Evolutionary conservation across 2,888 invertebrate genomes (phyloP).

Genomic region (Leucoma salicis): DNA sequence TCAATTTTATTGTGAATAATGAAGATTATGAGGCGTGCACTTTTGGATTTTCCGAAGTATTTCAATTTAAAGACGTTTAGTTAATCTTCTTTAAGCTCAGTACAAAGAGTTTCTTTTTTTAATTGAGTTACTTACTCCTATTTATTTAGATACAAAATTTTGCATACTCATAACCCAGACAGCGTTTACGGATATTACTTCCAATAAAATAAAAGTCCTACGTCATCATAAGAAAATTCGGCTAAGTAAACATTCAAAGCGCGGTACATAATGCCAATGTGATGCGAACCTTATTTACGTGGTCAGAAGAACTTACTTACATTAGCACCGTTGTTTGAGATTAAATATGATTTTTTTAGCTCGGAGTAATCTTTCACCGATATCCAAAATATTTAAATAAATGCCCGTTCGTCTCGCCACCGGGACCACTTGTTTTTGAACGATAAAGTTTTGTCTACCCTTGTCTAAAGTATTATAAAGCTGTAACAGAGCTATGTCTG

Average conservation of each 20-base stretch:
- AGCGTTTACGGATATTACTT: not conserved
- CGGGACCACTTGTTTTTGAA: conserved; percentile 11
- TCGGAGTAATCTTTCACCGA: conserved; percentile 14
- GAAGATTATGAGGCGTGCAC: too few relatives aligned
- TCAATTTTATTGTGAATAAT: too few relatives aligned
- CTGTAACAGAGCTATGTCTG: too few relatives aligned
- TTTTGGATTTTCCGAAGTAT: too few relatives aligned
- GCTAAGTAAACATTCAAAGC: not conserved
- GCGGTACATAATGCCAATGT: not conserved
- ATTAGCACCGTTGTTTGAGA: conserved; percentile 1
- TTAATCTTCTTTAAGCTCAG: too few relatives aligned
- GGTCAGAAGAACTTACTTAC: not conserved
- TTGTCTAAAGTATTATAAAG: too few relatives aligned
- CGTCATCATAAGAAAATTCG: not conserved
- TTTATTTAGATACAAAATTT: not conserved
- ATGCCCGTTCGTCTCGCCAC: conserved; percentile 18
- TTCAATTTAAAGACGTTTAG: too few relatives aligned
- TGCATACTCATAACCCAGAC: not conserved
- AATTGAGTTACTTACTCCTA: too few relatives aligned
- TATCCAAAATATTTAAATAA: conserved; percentile 28
- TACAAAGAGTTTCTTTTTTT: too few relatives aligned
- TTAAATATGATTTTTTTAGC: conserved; percentile 30
- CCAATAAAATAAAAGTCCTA: not conserved
- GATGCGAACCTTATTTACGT: not conserved
- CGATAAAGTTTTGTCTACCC: conserved; percentile 7